Conservation (phyloP, 2,797 vertebrate genomes). For the Eleutherodactylus coqui region DNA sequence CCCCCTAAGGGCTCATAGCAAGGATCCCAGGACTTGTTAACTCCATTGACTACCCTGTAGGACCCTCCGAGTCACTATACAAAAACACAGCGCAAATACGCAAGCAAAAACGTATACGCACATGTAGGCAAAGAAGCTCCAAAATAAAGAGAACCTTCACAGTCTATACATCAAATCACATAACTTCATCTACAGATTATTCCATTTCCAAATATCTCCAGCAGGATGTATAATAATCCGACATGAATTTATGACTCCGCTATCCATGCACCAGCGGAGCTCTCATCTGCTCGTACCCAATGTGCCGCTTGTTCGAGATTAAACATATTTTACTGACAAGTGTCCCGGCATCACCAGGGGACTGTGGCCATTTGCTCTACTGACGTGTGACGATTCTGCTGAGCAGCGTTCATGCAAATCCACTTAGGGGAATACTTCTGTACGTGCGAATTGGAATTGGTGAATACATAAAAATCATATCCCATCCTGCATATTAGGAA, state of each 20-base stretch:
- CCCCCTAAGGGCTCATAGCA: too few species aligned
- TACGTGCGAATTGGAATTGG: constrained; percentile 39
- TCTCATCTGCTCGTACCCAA: background rate
- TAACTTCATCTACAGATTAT: too few species aligned
- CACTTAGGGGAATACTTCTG: constrained; percentile 35
- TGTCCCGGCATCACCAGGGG: constrained; percentile 23
- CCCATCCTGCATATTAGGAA: constrained; percentile 43
- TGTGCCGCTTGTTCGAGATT: background rate
- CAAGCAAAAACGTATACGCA: too few species aligned
- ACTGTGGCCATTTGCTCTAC: constrained; percentile 20
- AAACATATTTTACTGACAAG: constrained; percentile 16
- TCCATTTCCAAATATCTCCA: background rate
- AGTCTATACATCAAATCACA: too few species aligned
- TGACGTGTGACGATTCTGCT: constrained; percentile 42
- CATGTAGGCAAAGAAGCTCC: background rate
- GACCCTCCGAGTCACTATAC: too few species aligned
- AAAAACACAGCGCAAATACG: too few species aligned
- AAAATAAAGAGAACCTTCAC: too few species aligned
- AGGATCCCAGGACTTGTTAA: too few species aligned
- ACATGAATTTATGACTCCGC: background rate
- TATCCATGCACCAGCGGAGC: background rate
- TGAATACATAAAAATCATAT: constrained; percentile 27
- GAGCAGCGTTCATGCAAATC: constrained; percentile 28
- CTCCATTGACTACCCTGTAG: too few species aligned
- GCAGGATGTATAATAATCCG: background rate